These are phyloP conservation scores for Saxicola maurus DNA, from an alignment of 2,797 vertebrate species.

Conservation along the genomic window DNA sequence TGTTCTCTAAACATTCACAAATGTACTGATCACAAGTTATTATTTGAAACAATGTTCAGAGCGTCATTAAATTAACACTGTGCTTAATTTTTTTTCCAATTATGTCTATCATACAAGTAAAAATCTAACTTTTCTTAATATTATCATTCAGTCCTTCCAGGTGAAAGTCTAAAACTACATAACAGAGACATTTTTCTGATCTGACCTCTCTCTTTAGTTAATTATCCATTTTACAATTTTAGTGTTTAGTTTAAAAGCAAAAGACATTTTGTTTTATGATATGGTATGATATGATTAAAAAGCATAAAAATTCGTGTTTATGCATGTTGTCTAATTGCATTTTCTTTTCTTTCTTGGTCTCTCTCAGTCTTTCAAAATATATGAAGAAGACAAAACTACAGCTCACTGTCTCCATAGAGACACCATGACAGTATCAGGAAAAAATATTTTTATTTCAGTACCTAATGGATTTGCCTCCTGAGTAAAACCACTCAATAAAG, in stretches of 20 bases:
- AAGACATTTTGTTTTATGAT: neutral
- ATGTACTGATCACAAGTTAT: neutral
- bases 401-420: constrained; percentile 45
- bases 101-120: neutral
- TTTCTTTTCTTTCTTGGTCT: neutral
- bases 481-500: constrained; percentile 44
- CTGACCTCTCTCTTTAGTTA: neutral
- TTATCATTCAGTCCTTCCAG: neutral
- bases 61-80: neutral
- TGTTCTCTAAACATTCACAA: neutral
- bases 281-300: neutral
- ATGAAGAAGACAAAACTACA: constrained; percentile 18
- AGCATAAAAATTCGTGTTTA: neutral
- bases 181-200: neutral
- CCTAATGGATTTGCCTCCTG: constrained; percentile 42
- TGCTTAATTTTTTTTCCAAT: neutral
- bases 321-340: neutral
- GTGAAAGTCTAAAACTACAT: neutral
- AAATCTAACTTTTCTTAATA: neutral
- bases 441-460: constrained; percentile 52
- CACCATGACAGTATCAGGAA: constrained; percentile 11
- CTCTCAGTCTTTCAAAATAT: neutral
- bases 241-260: neutral
- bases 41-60: neutral
- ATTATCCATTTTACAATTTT: neutral